Evolutionary conservation across 2,797 vertebrate species (phyloP).

Genomic region (Microhierax caerulescens): DNA sequence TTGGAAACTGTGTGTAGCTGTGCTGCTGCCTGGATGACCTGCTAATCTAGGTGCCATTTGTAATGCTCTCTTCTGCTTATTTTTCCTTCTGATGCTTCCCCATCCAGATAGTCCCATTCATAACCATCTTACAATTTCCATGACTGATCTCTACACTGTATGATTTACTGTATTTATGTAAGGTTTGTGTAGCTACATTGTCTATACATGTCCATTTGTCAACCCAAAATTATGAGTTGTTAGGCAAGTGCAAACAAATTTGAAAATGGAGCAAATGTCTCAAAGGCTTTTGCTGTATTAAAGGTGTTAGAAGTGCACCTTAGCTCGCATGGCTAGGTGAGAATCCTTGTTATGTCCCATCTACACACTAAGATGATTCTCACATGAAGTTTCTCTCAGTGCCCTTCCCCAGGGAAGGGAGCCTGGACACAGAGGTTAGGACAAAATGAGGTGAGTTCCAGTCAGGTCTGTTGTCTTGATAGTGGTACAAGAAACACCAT

Average conservation of each 20-base stretch:
- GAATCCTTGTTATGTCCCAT: neutral
- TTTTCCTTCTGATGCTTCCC: neutral
- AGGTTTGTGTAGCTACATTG: neutral
- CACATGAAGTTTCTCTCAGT: neutral
- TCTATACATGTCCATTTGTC: neutral
- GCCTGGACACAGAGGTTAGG: neutral
- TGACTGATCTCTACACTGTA: neutral
- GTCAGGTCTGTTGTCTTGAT: rapidly evolving
- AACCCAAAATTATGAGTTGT: neutral
- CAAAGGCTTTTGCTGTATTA: neutral
- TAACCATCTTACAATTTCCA: neutral
- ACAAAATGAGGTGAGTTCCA: neutral
- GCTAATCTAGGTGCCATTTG: rapidly evolving
- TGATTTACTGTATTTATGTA: neutral
- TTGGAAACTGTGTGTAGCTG: neutral
- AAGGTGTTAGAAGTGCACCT: neutral
- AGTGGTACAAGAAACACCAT: neutral
- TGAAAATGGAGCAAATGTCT: neutral
- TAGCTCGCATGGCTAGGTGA: neutral
- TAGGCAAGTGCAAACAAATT: neutral
- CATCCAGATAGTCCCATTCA: neutral
- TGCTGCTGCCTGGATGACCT: neutral
- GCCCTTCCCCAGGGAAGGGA: neutral
- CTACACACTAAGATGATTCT: neutral
- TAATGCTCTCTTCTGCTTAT: neutral